Percentiles rank a stretch among this genome's conserved stretches.
phyloP scores from a whole-genome alignment of 2,113 vertebrate genomes.

The Erythrocebus patas region DNA sequence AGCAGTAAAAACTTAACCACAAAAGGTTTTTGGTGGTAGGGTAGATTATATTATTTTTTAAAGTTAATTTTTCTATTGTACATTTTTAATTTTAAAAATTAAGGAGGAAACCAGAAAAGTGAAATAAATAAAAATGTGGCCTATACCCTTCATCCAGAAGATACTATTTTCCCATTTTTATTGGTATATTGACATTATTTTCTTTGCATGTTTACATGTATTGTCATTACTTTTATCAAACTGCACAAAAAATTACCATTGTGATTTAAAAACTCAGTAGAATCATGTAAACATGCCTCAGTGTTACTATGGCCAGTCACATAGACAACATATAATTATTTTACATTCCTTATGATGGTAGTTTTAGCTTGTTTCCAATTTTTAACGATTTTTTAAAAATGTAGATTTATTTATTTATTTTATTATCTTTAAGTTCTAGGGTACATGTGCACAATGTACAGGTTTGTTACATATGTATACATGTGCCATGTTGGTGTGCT shows the following conservation, averaged over 20 bases:
- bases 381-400: neutral
- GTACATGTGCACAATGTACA: too few species aligned
- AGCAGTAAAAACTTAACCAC: constrained; percentile 44
- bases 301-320: neutral
- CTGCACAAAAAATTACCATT: neutral
- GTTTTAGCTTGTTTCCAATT: constrained; percentile 14
- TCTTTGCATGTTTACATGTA: neutral
- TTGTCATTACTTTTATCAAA: neutral
- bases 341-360: neutral
- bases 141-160: too few species aligned
- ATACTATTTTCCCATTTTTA: neutral
- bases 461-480: too few species aligned
- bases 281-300: neutral
- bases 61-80: constrained; percentile 24
- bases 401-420: too few species aligned
- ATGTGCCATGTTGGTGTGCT: too few species aligned
- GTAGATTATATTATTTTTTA: constrained; percentile 29
- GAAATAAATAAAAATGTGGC: constrained; percentile 2
- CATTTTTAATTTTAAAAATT: constrained; percentile 45
- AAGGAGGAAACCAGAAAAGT: neutral
- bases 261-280: constrained; percentile 22
- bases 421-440: too few species aligned
- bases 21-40: neutral
- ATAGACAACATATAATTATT: neutral
- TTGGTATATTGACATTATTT: neutral